Base-by-base conservation (phyloP, 1,140 invertebrate genomes). In the Penaeus indicus region DNA sequence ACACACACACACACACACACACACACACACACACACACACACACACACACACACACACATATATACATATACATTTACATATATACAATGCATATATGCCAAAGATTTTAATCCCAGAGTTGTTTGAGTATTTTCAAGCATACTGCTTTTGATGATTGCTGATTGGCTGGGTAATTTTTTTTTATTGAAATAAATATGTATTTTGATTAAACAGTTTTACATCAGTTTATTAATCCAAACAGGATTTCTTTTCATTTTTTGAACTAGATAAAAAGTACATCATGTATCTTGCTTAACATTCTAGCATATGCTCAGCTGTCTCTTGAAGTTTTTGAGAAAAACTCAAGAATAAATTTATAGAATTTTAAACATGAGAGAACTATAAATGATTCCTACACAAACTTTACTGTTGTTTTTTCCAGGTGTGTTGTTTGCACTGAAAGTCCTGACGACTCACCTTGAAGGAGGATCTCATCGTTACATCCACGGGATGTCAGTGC, bases 371-470 rank as follows among this genome's bases (percentile, higher is more conserved):
- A 72, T 83, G 84, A 91, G n/a, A 79, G 42, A 32, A 79, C 42
- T 79, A 42, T 61, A 93, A 93, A 93, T 25, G 93, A 94, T 32
- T 90, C 94, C n/a, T 22, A 77, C 21, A 67, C 61, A 42, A 47
- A 60, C 18, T 16, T 63, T 63, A 79, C 21, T 63, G 27, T 64
- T 79, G 38, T 79, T 84, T 67, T 91, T 91, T 91, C 25, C 91
- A 94, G 94, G 94, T 90, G 94, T 94, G 22, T 90, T 94, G 79
- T 96, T 96, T 93, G 95, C 95, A 16, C 91, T 96, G 81, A 96
- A 96, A 93, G 94, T 96, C 0, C 92, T 96, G 63, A 94, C 94
- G 0, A 94, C 94, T 21, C 91, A 93, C 88, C 92, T 91, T 93
- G 61, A 93, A 93, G 82, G 86, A 92, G 10, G 93, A 93, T 19